Conservation (phyloP, 2,113 vertebrate genomes). For the Mus pahari region DNA sequence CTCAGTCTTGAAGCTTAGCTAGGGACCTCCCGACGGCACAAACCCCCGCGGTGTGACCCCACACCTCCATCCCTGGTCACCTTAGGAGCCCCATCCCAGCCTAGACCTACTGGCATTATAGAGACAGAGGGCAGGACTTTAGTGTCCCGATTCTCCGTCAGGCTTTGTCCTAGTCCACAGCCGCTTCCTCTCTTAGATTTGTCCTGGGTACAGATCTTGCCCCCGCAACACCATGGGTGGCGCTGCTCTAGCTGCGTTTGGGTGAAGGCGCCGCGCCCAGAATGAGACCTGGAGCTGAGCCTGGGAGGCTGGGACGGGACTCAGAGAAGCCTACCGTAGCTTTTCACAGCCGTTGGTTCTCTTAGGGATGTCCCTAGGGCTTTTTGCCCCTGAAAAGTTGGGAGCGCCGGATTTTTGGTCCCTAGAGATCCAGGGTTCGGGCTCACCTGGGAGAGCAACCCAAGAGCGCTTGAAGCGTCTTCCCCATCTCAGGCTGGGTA, state of each 20-base stretch:
- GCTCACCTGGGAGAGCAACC: constrained; percentile 56
- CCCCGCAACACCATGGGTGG: not conserved
- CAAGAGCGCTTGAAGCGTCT: not conserved
- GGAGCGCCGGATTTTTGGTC: not conserved
- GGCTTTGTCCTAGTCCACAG: constrained; percentile 60
- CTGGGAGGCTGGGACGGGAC: not conserved
- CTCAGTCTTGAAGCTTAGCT: not conserved
- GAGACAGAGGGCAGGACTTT: not conserved
- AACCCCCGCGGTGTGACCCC: not conserved
- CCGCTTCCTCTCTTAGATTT: not conserved
- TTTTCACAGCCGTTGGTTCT: not conserved
- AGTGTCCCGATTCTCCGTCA: not conserved
- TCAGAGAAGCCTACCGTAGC: not conserved
- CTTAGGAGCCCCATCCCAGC: not conserved
- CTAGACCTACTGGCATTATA: not conserved
- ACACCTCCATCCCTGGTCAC: not conserved
- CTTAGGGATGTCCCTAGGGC: not conserved
- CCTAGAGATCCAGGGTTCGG: not conserved
- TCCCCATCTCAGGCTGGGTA: not conserved
- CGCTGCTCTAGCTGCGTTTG: not conserved
- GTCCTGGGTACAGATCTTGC: not conserved
- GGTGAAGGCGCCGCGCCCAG: not conserved
- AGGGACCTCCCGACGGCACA: not conserved
- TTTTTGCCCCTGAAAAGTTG: constrained; percentile 39
- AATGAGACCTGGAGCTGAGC: not conserved